phyloP scores from a whole-genome alignment of 2,113 vertebrate genomes.

The Catharus fuscescens region DNA sequence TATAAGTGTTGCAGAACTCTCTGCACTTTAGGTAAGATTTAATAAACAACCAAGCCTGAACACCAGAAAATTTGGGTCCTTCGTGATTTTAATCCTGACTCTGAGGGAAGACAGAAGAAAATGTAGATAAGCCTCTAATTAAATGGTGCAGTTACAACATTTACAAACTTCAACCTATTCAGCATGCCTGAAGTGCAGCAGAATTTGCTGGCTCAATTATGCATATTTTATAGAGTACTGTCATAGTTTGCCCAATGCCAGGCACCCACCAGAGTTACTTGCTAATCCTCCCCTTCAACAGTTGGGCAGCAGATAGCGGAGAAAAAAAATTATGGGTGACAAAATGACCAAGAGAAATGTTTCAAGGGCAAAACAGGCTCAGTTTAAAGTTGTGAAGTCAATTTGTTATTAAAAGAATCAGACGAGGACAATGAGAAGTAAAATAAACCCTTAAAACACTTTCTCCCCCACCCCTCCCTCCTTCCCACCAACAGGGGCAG shows the following conservation, averaged over 20 bases:
- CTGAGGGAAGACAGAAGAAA: too few species aligned
- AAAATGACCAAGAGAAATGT: neutral
- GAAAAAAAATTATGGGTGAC: neutral
- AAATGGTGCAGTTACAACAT: too few species aligned
- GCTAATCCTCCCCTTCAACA: neutral
- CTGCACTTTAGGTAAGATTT: too few species aligned
- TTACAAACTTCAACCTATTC: neutral
- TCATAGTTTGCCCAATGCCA: neutral
- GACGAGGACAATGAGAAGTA: neutral
- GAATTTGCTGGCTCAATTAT: neutral
- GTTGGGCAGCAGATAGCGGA: neutral
- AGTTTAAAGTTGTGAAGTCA: neutral
- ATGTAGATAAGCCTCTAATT: too few species aligned
- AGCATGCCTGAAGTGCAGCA: neutral
- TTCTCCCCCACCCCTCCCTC: too few species aligned
- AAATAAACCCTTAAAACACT: neutral
- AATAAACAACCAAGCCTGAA: too few species aligned
- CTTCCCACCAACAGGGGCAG: too few species aligned
- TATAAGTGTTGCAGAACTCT: too few species aligned
- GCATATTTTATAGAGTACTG: neutral
- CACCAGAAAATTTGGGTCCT: too few species aligned
- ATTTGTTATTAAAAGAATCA: neutral
- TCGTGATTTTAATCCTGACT: too few species aligned
- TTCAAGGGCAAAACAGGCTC: neutral
- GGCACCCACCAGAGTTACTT: neutral